These are phyloP conservation scores for Siniperca undulata DNA, from an alignment of 2,797 vertebrate species.

Conservation along the genomic window DNA sequence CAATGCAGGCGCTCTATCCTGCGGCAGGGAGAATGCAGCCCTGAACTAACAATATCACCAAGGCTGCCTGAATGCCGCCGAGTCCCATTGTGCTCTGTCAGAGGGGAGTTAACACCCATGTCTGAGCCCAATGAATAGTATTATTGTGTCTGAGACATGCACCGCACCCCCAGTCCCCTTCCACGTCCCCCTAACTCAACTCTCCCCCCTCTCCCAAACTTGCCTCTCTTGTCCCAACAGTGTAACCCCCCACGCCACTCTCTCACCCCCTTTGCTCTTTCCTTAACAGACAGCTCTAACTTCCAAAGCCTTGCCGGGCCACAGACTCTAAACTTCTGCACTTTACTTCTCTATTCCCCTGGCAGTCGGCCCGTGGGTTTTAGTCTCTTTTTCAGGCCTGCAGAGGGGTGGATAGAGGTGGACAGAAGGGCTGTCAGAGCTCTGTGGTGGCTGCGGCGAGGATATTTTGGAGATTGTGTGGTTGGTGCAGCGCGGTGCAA, in stretches of 20 bases:
- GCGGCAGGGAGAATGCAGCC: slow-evolving; percentile 84
- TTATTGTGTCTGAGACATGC: slow-evolving; percentile 92
- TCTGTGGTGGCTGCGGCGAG: slow-evolving; percentile 43
- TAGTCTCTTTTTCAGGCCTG: slow-evolving; percentile 59
- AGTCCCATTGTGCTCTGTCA: slow-evolving; percentile 91
- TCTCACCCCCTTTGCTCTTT: slow-evolving; percentile 52
- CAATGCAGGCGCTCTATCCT: slow-evolving; percentile 89
- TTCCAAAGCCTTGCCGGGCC: slow-evolving; percentile 76
- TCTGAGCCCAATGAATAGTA: slow-evolving; percentile 90
- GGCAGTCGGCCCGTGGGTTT: slow-evolving; percentile 70
- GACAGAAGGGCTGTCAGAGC: slow-evolving; percentile 63
- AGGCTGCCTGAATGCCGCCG: slow-evolving; percentile 86
- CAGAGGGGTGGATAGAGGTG: slow-evolving; percentile 49
- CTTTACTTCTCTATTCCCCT: slow-evolving; percentile 80
- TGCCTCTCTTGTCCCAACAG: slow-evolving; percentile 77
- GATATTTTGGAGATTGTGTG: slow-evolving; percentile 55
- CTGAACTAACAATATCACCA: slow-evolving; percentile 89
- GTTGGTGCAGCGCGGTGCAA: slow-evolving; percentile 33
- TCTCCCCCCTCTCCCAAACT: slow-evolving; percentile 72
- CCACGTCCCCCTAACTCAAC: slow-evolving; percentile 76
- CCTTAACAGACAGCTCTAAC: slow-evolving; percentile 76
- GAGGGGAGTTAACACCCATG: slow-evolving; percentile 90
- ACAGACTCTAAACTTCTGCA: slow-evolving; percentile 68
- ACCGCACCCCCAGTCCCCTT: slow-evolving; percentile 77
- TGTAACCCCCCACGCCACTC: slow-evolving; percentile 57